A percentile compares a stretch with the other conserved stretches of the same genome.
Conservation (phyloP, 37 sponge, comb jelly and placozoan species). For the Bolinopsis microptera region DNA sequence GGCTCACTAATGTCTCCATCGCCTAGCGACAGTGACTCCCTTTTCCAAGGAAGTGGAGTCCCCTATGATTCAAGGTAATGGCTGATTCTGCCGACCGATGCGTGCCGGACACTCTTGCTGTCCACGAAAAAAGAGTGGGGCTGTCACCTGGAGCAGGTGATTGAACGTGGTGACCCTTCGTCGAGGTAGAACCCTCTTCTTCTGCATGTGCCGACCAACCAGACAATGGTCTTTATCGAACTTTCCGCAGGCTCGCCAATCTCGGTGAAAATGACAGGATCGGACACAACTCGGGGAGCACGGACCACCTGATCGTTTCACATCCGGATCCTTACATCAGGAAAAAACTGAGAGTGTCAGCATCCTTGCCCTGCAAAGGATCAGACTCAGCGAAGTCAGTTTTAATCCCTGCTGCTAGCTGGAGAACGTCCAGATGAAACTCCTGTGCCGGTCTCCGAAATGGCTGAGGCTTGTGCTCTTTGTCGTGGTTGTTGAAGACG, state of each 20-base stretch:
- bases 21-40: not conserved
- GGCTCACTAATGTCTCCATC: not conserved
- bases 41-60: not conserved
- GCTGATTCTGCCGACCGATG: not conserved
- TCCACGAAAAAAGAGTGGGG: not conserved
- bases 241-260: not conserved
- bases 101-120: not conserved
- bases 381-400: not conserved
- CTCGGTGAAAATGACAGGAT: not conserved
- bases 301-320: not conserved
- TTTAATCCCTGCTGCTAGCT: not conserved
- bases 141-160: not conserved
- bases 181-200: not conserved
- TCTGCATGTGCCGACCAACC: not conserved
- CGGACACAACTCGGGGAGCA: not conserved
- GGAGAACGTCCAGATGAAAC: not conserved
- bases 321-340: not conserved
- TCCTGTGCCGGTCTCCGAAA: not conserved
- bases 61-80: not conserved
- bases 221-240: not conserved
- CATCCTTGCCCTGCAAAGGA: not conserved
- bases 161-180: not conserved
- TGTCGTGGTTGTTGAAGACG: not conserved
- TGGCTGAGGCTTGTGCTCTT: not conserved
- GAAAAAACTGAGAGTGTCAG: not conserved